These are phyloP conservation scores for Dynastes hyllus DNA, from an alignment of 2,888 invertebrate genomes.

Conservation along the genomic window DNA sequence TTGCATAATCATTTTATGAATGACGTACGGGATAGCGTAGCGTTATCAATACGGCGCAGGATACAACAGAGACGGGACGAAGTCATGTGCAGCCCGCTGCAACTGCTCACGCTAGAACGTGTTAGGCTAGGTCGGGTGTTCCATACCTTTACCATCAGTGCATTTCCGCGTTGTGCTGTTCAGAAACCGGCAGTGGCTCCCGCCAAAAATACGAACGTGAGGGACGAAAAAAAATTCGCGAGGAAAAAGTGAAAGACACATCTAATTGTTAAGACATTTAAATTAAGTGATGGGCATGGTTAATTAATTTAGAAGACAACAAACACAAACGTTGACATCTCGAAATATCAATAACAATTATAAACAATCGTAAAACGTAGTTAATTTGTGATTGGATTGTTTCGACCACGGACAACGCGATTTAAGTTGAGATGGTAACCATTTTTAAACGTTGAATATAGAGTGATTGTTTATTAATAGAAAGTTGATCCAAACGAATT, in stretches of 20 bases:
- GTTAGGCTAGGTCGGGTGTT: constrained; percentile 72
- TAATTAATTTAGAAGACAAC: no score
- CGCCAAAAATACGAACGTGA: constrained; percentile 59
- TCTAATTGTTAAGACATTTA: neutral
- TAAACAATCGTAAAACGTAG: constrained; percentile 9
- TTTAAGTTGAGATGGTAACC: constrained; percentile 33
- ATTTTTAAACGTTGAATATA: constrained; percentile 1
- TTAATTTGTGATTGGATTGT: constrained; percentile 16
- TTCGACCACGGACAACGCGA: constrained; percentile 26
- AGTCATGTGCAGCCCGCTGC: constrained; percentile 65
- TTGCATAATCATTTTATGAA: constrained; percentile 48
- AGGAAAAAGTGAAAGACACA: neutral
- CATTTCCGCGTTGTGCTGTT: constrained; percentile 64
- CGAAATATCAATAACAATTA: constrained; percentile 1
- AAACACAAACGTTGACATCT: constrained; percentile 6
- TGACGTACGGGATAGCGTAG: constrained; percentile 38
- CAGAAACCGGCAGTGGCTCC: constrained; percentile 57
- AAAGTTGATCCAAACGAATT: neutral
- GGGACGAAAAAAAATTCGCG: constrained; percentile 1
- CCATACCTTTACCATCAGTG: constrained; percentile 65
- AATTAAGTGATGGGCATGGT: no score
- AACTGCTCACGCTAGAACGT: constrained; percentile 69
- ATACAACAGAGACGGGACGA: constrained; percentile 58
- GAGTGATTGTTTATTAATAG: constrained; percentile 33
- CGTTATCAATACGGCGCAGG: constrained; percentile 55